Evolutionary conservation across 2,113 vertebrate species (phyloP), one percentile per base, ranked within the genome.

Genomic region (Coregonus clupeaformis): DNA sequence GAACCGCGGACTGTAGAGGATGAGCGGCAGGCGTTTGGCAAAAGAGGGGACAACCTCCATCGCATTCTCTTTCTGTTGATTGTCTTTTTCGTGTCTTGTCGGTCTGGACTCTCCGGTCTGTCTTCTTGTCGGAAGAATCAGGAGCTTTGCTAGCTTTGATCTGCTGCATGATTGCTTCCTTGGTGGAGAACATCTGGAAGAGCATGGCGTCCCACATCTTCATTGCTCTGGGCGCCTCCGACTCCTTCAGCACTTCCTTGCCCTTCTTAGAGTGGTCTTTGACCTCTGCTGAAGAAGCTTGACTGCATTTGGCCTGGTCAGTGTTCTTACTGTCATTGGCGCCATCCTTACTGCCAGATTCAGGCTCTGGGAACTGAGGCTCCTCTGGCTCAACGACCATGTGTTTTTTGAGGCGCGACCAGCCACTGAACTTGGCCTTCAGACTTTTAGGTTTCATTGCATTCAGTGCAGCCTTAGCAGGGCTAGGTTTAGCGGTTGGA

Each of bases 121-220:
- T 85, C 67, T 91, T 52, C 49, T 52, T 52, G 49, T 16, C 49
- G 14, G 47, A 49, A 1, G 9, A 14, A 4, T 49, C 3, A 4
- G 47, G 4, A 18, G 16, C 16, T 52, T 52, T 91, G 70, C 4
- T 68, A 68, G 55, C 14, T 6, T 80, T 89, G 49, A 94, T 86
- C 69, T 94, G 93, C 3, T 91, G 65, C 81, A 93, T 87, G 11
- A 92, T 90, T 16, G 6, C 89, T 1, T 93, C 90, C 80, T 93
- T 94, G 4, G 88, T 85, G 49, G 95, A 88, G 0, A 95, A 92
- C 93, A 96, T 89, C 52, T 95, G 96, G 77, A 97, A 96, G 25
- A 99, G 92, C 62, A 98, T 91, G 0, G 97, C 95, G 1, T 98
- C 96, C 97, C 97, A 99, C 94, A 98, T 95, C 69, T 92, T 95